phyloP scores from a whole-genome alignment of 2,797 vertebrate species.

The Pygocentrus nattereri region DNA sequence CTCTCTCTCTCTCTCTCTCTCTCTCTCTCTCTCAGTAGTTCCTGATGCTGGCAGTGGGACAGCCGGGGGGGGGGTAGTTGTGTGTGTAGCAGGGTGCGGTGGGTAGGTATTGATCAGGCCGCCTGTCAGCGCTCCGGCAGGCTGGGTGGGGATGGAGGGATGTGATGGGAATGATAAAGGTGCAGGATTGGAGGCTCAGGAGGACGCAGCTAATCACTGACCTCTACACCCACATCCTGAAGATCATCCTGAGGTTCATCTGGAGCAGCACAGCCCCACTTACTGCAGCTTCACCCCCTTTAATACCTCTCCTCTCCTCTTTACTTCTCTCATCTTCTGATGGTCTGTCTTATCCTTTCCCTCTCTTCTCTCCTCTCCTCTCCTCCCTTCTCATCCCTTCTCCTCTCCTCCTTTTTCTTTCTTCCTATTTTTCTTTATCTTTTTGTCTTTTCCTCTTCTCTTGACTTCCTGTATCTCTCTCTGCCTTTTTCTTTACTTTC shows the following conservation, averaged over 20 bases:
- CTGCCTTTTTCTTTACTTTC: too few relatives aligned
- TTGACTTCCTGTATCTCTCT: conserved; percentile 24
- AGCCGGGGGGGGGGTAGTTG: background rate
- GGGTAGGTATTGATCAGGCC: conserved; percentile 68
- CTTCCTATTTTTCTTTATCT: background rate
- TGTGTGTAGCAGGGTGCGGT: conserved; percentile 18
- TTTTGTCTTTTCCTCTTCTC: background rate
- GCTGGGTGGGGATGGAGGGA: conserved; percentile 39
- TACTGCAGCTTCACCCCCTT: conserved; percentile 44
- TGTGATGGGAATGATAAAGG: conserved; percentile 66
- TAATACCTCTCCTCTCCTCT: background rate
- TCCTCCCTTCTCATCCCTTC: background rate
- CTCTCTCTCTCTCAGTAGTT: conserved; percentile 8
- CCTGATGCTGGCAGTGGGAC: conserved; percentile 44
- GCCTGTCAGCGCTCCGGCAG: conserved; percentile 54
- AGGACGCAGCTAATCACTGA: conserved; percentile 77
- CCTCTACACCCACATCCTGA: conserved; percentile 74
- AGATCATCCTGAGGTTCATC: conserved; percentile 68
- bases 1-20: too few relatives aligned
- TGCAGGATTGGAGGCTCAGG: conserved; percentile 66
- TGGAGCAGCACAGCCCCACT: conserved; percentile 73
- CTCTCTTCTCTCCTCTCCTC: background rate
- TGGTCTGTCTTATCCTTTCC: background rate
- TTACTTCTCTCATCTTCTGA: background rate
- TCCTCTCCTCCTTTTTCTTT: background rate